phyloP scores from a whole-genome alignment of 2,797 vertebrate species.

The Lateolabrax maculatus region DNA sequence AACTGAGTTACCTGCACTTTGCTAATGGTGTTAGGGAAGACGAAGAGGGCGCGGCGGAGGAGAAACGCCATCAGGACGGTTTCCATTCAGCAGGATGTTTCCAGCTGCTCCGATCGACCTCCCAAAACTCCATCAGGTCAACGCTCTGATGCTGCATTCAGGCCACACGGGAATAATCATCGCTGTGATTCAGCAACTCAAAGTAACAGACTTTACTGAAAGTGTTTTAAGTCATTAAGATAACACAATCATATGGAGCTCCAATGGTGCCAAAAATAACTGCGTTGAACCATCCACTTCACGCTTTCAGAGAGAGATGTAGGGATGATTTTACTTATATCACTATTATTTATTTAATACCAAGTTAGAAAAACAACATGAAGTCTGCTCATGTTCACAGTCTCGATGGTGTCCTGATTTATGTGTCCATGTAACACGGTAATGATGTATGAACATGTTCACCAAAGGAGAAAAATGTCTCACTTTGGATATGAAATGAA shows the following conservation, averaged over 20 bases:
- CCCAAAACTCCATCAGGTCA: conserved; percentile 49
- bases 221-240: conserved; percentile 21
- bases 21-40: conserved; percentile 85
- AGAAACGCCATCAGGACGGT: conserved; percentile 60
- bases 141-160: conserved; percentile 54
- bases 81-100: conserved; percentile 58
- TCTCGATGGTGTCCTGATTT: no score
- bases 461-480: no score
- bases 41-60: conserved; percentile 70
- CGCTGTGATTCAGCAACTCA: conserved; percentile 35
- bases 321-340: background rate
- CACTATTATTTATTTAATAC: background rate
- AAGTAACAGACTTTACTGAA: conserved; percentile 17
- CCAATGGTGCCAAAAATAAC: conserved; percentile 11
- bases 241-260: background rate
- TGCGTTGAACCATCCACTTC: background rate
- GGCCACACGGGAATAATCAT: conserved; percentile 57
- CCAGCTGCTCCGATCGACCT: conserved; percentile 41
- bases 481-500: no score
- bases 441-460: no score
- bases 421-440: no score
- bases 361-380: no score
- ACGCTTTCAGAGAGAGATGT: background rate
- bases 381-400: no score
- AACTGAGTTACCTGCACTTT: conserved; percentile 86